Evolutionary conservation across 2,888 invertebrate species (phyloP).

Genomic region (Rhogogaster chlorosoma): DNA sequence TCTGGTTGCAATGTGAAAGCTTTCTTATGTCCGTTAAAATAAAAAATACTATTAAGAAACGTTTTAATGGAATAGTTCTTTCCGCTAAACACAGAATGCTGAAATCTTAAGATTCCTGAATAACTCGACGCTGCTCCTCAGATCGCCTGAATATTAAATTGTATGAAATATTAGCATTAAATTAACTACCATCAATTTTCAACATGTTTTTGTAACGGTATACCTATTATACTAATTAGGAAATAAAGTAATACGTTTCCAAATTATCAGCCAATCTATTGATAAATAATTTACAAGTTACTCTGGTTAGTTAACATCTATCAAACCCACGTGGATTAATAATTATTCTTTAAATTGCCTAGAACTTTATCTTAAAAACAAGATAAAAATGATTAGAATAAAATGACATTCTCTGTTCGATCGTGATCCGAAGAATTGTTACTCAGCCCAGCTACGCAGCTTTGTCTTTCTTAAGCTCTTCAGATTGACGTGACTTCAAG

Average conservation of each 20-base stretch:
- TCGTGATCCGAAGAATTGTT: background rate
- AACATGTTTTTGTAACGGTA: slow-evolving; percentile 23
- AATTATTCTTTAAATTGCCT: background rate
- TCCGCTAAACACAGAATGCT: background rate
- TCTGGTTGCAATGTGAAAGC: slow-evolving; percentile 57
- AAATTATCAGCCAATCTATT: background rate
- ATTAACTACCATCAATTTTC: slow-evolving; percentile 1
- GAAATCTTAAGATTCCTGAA: slow-evolving; percentile 26
- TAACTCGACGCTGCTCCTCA: slow-evolving; percentile 48
- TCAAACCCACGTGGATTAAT: background rate
- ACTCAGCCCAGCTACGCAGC: slow-evolving; percentile 18
- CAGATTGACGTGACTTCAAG: slow-evolving; percentile 79
- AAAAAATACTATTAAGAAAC: slow-evolving; percentile 27
- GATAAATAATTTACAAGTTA: background rate
- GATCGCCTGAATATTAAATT: slow-evolving; percentile 45
- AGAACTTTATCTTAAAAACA: background rate
- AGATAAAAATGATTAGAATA: background rate
- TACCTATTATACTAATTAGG: background rate
- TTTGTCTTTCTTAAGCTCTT: slow-evolving; percentile 46
- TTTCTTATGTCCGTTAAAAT: slow-evolving; percentile 37
- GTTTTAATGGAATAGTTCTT: slow-evolving; percentile 1
- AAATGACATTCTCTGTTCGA: background rate
- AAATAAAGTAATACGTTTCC: slow-evolving; percentile 37
- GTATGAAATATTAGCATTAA: background rate
- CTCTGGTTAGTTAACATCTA: background rate